phyloP scores from a whole-genome alignment of 1,140 invertebrate genomes.

The Sycobia sp. region DNA sequence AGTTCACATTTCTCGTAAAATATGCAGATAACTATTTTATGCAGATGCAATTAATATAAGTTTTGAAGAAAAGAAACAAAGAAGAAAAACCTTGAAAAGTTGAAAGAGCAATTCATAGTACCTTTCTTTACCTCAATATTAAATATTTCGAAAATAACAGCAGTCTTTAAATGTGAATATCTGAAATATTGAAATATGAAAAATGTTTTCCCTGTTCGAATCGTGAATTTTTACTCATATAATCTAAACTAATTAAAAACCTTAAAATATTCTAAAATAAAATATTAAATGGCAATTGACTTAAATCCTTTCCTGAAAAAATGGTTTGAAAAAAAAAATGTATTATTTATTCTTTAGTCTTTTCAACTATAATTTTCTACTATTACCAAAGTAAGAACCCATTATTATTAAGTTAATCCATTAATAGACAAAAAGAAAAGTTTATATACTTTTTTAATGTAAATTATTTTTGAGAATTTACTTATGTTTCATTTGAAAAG shows the following conservation, averaged over 20 bases:
- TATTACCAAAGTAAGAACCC: too few species aligned
- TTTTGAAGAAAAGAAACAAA: slow-evolving; percentile 12
- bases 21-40: background rate
- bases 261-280: slow-evolving; percentile 1
- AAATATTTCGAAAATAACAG: background rate
- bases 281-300: background rate
- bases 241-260: background rate
- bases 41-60: slow-evolving; percentile 13
- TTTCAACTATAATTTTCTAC: too few species aligned
- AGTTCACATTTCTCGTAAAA: background rate
- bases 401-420: too few species aligned
- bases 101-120: slow-evolving; percentile 34
- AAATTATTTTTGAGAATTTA: too few species aligned
- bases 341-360: too few species aligned
- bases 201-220: too few species aligned
- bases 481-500: too few species aligned
- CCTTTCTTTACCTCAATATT: slow-evolving; percentile 27
- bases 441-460: too few species aligned
- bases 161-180: too few species aligned
- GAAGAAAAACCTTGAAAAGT: slow-evolving; percentile 16
- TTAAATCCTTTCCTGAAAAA: slow-evolving; percentile 19
- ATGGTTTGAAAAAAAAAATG: slow-evolving; percentile 6
- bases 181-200: too few species aligned
- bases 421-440: too few species aligned
- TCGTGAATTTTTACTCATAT: too few species aligned